Evolutionary conservation across 2,113 vertebrate species (phyloP), one percentile per base, ranked within the genome.

Genomic region (Struthio camelus): DNA sequence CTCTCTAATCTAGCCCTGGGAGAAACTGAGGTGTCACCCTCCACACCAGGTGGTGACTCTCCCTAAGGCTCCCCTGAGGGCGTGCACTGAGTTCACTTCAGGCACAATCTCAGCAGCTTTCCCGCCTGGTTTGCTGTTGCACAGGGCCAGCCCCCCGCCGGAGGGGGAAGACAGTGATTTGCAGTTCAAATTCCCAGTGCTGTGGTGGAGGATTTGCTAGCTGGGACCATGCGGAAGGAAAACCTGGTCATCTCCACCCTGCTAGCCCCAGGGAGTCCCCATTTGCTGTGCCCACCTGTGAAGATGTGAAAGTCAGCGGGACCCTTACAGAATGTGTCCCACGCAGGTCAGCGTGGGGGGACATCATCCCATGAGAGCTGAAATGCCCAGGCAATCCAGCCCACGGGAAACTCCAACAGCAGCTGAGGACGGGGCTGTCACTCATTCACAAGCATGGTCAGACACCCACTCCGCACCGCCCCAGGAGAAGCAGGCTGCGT

Each of bases 251-350:
- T 10, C 50, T 62, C n/a, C 67, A 73, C 32, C 17, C 19, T 72
- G 32, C 59, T 54, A 28, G 5, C 4, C 15, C 18, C 34, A 34
- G 0, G 1, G 7, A 27, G 9, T 44, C 14, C 27, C 30, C 24
- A 4, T 28, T 75, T 54, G 36, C 24, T 79, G 51, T 18, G 9
- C 51, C 17, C 27, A 11, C 30, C 9, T 36, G 12, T 28, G 72
- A 73, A 53, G 38, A 19, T 46, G 23, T 36, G 64, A 76, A 17
- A 44, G 53, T 72, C 48, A 70, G n/a, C 62, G 48, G 5, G 8
- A 17, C 48, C 16, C 17, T 1, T 30, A 10, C 14, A 42, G 38
- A 12, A 0, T 7, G 15, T 17, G 16, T 40, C 22, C 10, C 12
- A 16, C 32, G 30, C 48, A 24, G 13, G 9, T 28, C 14, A 4